Evolutionary conservation across 2,113 vertebrate species (phyloP).

Genomic region (Motacilla tschutschensis): DNA sequence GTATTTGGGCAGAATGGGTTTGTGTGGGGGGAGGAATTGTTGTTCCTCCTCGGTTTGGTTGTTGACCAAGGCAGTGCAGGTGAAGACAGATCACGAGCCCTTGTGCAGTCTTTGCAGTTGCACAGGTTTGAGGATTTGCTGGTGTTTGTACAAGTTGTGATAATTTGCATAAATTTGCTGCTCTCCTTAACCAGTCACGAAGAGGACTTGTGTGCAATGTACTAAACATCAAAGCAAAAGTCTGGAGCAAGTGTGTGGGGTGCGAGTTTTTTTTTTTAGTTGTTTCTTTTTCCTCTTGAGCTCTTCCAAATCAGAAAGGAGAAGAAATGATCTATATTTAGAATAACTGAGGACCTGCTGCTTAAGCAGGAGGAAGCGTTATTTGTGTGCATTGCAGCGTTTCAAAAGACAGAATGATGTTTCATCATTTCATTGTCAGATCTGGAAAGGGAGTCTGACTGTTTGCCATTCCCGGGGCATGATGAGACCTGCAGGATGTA

Average conservation of each 20-base stretch:
- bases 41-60: background rate
- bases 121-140: conserved; percentile 4
- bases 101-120: background rate
- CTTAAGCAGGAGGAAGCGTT: conserved; percentile 48
- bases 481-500: conserved; percentile 71
- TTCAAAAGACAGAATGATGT: conserved; percentile 59
- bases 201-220: background rate
- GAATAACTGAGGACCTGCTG: conserved; percentile 23
- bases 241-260: background rate
- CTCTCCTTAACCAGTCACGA: background rate
- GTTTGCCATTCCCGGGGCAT: conserved; percentile 48
- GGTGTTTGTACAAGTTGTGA: background rate
- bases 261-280: background rate
- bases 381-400: conserved; percentile 33
- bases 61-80: background rate
- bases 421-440: conserved; percentile 69
- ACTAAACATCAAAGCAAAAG: background rate
- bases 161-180: conserved; percentile 28
- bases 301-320: conserved; percentile 34
- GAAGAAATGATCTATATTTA: conserved; percentile 46
- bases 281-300: background rate
- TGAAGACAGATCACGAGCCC: background rate
- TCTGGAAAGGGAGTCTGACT: conserved; percentile 64
- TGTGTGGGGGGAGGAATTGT: background rate
- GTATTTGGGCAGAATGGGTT: background rate